Evolutionary conservation across 2,888 invertebrate genomes (phyloP).

Genomic region (Noctua pronuba): DNA sequence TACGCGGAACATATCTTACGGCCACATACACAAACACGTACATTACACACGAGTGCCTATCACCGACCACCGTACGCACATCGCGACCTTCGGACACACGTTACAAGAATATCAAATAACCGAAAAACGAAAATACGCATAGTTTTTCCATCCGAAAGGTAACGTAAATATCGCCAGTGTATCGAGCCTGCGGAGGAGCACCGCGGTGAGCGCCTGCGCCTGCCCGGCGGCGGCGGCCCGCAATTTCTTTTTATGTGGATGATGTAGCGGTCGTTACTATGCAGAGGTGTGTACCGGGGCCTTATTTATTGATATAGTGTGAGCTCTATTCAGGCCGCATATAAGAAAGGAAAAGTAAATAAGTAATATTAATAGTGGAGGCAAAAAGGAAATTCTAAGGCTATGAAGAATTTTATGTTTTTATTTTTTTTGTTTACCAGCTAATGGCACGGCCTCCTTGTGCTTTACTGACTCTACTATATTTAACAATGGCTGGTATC

Average conservation of each 20-base stretch:
- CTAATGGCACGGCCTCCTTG: no score
- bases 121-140: constrained; percentile 67
- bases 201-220: neutral
- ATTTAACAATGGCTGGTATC: neutral
- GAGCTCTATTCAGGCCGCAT: constrained; percentile 36
- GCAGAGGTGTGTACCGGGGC: constrained; percentile 36
- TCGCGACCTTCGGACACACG: constrained; percentile 67
- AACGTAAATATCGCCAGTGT: constrained; percentile 26
- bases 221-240: constrained; percentile 3
- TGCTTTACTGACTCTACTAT: neutral
- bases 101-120: constrained; percentile 66
- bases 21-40: constrained; percentile 25
- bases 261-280: constrained; percentile 56
- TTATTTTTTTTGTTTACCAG: no score
- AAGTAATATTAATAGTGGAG: constrained; percentile 37
- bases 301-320: constrained; percentile 55
- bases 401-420: neutral
- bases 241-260: constrained; percentile 59
- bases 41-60: constrained; percentile 39
- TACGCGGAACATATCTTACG: constrained; percentile 51
- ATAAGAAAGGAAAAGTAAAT: constrained; percentile 48
- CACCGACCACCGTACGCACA: constrained; percentile 46
- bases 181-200: constrained; percentile 15
- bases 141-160: constrained; percentile 57
- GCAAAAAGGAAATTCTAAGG: neutral